Evolutionary conservation across 2,888 invertebrate species (phyloP).

Genomic region (Drosophila maculinotata): DNA sequence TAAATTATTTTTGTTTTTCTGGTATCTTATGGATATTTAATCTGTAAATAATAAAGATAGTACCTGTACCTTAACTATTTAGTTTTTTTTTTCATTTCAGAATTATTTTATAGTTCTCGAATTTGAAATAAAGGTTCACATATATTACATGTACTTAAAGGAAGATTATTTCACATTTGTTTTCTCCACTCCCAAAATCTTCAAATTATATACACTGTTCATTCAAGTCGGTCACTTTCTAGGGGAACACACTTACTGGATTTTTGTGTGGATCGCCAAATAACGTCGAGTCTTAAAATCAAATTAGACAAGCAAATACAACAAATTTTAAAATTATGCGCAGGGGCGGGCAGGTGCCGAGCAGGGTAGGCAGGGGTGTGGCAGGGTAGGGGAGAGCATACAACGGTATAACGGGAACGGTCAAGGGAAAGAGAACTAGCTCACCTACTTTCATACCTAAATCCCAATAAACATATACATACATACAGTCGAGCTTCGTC

Average conservation of each 20-base stretch:
- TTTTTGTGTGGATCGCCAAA: conserved; percentile 2
- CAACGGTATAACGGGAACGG: not conserved
- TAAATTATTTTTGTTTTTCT: no score
- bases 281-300: conserved; percentile 46
- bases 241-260: not conserved
- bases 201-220: no score
- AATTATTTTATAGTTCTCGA: no score
- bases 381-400: not conserved
- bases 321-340: conserved; percentile 57
- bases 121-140: no score
- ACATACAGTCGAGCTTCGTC: not conserved
- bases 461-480: not conserved
- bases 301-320: conserved; percentile 74
- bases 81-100: no score
- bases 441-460: conserved; percentile 23
- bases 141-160: no score
- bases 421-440: conserved; percentile 1
- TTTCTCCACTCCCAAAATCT: no score
- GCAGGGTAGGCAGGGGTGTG: no score
- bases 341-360: conserved; percentile 11
- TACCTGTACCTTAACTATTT: no score
- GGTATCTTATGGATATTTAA: no score
- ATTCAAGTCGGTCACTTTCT: not conserved
- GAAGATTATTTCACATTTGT: no score
- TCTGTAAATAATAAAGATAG: no score